These are phyloP conservation scores for Chaunax sp. DNA, from an alignment of 2,797 vertebrate genomes.

Conservation along the genomic window DNA sequence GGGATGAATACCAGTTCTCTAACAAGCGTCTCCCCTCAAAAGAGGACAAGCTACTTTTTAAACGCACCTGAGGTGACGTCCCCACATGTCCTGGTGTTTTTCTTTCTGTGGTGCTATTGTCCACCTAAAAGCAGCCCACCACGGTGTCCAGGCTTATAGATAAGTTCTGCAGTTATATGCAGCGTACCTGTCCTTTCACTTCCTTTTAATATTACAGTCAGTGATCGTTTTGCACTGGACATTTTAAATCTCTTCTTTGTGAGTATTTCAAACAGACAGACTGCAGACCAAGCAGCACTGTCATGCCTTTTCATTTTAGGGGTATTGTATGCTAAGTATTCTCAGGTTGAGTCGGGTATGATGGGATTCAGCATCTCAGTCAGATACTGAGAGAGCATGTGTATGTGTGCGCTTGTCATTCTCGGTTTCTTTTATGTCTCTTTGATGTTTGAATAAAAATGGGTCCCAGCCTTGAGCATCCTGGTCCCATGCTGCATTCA, in stretches of 20 bases:
- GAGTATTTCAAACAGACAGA: constrained; percentile 44
- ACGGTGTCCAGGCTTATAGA: constrained; percentile 23
- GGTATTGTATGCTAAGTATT: constrained; percentile 54
- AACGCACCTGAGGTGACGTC: constrained; percentile 2
- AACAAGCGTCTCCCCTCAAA: constrained; percentile 6
- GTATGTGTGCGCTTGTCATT: constrained; percentile 25
- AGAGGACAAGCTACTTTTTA: constrained; percentile 8
- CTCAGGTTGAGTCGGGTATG: constrained; percentile 52
- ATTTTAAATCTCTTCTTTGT: constrained; percentile 53
- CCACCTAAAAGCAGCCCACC: neutral
- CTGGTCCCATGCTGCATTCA: constrained; percentile 42
- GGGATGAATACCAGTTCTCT: constrained; percentile 8
- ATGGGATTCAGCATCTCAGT: constrained; percentile 47
- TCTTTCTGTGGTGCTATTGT: constrained; percentile 12
- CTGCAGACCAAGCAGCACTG: constrained; percentile 23
- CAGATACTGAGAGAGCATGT: constrained; percentile 1
- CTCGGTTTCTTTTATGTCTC: constrained; percentile 56
- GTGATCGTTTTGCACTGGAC: constrained; percentile 36
- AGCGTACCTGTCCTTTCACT: constrained; percentile 23
- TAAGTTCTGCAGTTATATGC: constrained; percentile 5
- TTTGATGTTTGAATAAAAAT: constrained; percentile 70
- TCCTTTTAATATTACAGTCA: constrained; percentile 41
- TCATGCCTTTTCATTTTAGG: constrained; percentile 49
- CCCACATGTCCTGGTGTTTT: neutral
- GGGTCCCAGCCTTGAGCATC: constrained; percentile 41